These are phyloP conservation scores for Stomatorhinus ivindoensis DNA, from an alignment of 2,113 vertebrate genomes.

Conservation along the genomic window DNA sequence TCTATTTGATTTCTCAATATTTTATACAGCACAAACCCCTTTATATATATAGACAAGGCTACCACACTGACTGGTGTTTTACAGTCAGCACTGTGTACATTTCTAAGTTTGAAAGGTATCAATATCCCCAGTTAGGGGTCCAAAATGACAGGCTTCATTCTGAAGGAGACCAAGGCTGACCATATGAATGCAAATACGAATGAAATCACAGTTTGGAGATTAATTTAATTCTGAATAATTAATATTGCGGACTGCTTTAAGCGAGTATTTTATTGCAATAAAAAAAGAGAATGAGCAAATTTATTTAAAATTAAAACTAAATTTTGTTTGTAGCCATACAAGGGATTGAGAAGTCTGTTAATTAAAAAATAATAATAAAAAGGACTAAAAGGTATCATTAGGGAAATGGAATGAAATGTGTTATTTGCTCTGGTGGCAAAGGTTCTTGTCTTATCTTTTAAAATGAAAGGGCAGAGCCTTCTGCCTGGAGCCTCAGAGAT, in stretches of 20 bases:
- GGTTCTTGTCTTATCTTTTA: slow-evolving; percentile 50
- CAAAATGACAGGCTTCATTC: not conserved
- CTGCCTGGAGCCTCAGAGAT: slow-evolving; percentile 45
- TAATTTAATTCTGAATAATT: not conserved
- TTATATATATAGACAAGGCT: not conserved
- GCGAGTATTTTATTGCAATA: not conserved
- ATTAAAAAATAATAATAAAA: not conserved
- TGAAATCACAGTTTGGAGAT: not conserved
- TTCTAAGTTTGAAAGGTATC: not conserved
- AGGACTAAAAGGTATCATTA: not conserved
- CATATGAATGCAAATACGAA: not conserved
- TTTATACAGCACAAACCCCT: not conserved
- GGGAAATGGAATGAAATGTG: not conserved
- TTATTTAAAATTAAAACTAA: not conserved
- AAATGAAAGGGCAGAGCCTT: slow-evolving; percentile 37
- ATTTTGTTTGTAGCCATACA: not conserved
- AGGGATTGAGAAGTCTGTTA: not conserved
- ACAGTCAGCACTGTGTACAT: not conserved
- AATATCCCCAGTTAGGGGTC: not conserved
- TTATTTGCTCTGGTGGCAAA: slow-evolving; percentile 34
- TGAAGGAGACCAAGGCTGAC: not conserved
- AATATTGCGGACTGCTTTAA: not conserved
- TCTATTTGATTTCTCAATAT: slow-evolving; percentile 33
- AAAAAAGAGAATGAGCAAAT: not conserved
- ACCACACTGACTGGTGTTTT: no score